Evolutionary conservation across 1,140 invertebrate species (phyloP), one percentile per base, ranked within the genome.

Genomic region (Saccostrea glomerata): DNA sequence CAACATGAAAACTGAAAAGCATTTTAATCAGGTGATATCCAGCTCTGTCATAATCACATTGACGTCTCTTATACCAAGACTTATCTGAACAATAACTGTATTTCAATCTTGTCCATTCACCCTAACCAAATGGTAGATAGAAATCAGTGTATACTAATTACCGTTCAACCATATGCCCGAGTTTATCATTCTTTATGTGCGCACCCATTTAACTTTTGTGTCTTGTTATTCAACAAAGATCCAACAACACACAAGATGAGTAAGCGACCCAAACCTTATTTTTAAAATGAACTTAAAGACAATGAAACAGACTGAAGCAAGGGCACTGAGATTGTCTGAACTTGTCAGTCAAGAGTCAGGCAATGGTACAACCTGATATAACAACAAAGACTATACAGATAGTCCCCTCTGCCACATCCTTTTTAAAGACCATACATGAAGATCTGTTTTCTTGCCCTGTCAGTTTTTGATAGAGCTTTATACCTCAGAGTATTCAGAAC

Each of bases 201-300:
- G 70, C 70, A 77, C 70, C 70, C 70, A 30, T 77, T 77, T 36
- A 77, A 77, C 70, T 77, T 77, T 77, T 77, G 70, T 77, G 23
- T 77, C 70, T 30, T 77, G 70, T 77, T 15, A 25, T 77, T 63
- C 17, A 63, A 63, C 58, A 63, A 63, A 63, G 70, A 77, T 15
- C 30, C 25, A 25, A 77, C 30, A 36, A 36, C 17, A 36, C 17
- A 36, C 25, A 77, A 77, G 70, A 77, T 77, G 70, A 77, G 70
- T 77, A 77, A 77, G 70, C 70, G 36, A 15, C 70, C 70, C 2
- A 77, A 30, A 77, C 70, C 25, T 36, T 15, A 3, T 25, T 25
- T 36, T 63, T 63, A 63, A 20, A 63, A 20, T 17, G n/a, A 63
- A 15, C 23, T 30, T 30, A 30, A 36, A 77, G 23, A 77, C 70